phyloP scores from a whole-genome alignment of 92 coral and sea anemone species.

The Parazoanthus swiftii region DNA sequence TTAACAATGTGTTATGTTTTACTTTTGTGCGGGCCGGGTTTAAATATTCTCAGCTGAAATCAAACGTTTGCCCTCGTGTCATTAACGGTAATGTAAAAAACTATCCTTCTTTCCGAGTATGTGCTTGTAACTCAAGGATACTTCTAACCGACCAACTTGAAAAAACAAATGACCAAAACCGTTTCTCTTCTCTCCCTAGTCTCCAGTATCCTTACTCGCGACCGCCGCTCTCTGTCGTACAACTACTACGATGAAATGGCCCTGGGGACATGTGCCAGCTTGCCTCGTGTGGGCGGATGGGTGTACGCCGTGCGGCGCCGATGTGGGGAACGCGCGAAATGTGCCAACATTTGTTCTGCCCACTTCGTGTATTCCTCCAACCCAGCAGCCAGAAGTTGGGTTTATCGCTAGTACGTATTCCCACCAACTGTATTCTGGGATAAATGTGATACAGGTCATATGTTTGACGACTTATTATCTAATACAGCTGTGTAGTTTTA shows the following conservation, averaged over 20 bases:
- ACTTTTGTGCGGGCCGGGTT: too few relatives aligned
- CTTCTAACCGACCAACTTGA: too few relatives aligned
- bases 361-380: neutral
- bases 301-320: constrained; percentile 15
- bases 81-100: too few relatives aligned
- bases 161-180: too few relatives aligned
- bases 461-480: too few relatives aligned
- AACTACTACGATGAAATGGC: constrained; percentile 40
- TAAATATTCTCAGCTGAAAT: too few relatives aligned
- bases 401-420: neutral
- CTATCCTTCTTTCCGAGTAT: too few relatives aligned
- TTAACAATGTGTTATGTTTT: too few relatives aligned
- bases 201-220: neutral
- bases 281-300: neutral
- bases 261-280: neutral
- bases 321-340: neutral
- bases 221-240: neutral
- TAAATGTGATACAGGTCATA: too few relatives aligned
- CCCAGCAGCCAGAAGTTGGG: neutral
- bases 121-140: too few relatives aligned
- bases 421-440: neutral
- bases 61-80: too few relatives aligned
- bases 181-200: neutral
- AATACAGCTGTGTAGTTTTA: too few relatives aligned
- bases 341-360: neutral